phyloP scores from a whole-genome alignment of 2,113 vertebrate species.

The Pagrus major region DNA sequence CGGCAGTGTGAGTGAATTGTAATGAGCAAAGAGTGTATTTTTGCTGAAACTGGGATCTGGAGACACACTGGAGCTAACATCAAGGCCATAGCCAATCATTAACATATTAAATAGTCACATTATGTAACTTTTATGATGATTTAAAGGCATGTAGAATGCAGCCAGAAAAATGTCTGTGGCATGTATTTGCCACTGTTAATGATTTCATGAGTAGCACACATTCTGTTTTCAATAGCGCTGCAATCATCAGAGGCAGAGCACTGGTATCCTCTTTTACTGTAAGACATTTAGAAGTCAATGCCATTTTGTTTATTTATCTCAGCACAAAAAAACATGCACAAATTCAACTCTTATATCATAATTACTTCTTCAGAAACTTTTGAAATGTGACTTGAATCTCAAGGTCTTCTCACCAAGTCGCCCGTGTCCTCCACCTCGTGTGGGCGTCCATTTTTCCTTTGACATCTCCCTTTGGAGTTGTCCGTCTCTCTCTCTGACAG shows the following conservation, averaged over 20 bases:
- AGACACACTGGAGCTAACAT: background rate
- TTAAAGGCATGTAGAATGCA: background rate
- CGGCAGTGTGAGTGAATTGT: constrained; percentile 12
- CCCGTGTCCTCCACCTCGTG: background rate
- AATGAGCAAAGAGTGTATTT: constrained; percentile 22
- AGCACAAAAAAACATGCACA: constrained; percentile 19
- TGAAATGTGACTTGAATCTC: constrained; percentile 12
- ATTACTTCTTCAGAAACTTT: constrained; percentile 4
- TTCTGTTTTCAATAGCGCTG: background rate
- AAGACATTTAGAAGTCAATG: constrained; percentile 42
- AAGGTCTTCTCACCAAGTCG: background rate
- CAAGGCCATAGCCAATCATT: constrained; percentile 14
- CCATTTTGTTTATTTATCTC: constrained; percentile 14
- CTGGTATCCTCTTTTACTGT: background rate
- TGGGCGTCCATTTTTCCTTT: constrained; percentile 34
- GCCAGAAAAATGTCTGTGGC: background rate
- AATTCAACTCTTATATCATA: constrained; percentile 4
- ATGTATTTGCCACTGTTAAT: background rate
- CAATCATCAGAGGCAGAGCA: background rate
- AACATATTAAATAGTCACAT: constrained; percentile 20
- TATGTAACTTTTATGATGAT: background rate
- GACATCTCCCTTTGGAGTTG: constrained; percentile 47
- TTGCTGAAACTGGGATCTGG: constrained; percentile 5
- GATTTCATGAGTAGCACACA: background rate
- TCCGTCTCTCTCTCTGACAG: constrained; percentile 58